Conservation (phyloP, 2,113 vertebrate species). For the Semicossyphus pulcher region DNA sequence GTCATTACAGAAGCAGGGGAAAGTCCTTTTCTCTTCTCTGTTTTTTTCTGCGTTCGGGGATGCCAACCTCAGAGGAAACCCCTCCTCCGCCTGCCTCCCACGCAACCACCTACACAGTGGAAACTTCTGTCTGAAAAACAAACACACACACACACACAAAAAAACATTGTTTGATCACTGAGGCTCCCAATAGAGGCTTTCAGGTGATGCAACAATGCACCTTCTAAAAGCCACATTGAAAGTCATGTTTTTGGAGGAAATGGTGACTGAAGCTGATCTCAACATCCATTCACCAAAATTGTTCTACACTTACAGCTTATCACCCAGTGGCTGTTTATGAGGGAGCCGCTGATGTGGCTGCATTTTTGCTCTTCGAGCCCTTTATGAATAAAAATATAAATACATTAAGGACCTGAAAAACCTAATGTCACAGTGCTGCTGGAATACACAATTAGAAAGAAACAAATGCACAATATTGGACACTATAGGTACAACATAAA, state of each 20-base stretch:
- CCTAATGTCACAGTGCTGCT: no score
- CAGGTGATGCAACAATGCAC: conserved; percentile 20
- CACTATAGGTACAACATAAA: neutral
- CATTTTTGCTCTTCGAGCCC: no score
- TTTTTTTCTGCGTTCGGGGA: conserved; percentile 73
- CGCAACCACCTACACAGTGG: conserved; percentile 76
- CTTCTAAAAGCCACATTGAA: neutral
- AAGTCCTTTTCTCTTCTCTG: conserved; percentile 56
- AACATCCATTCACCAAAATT: no score
- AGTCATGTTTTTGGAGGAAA: neutral
- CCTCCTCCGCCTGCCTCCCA: conserved; percentile 71
- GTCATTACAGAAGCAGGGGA: conserved; percentile 31
- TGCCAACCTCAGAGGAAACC: conserved; percentile 80
- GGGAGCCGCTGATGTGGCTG: no score
- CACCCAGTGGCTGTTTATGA: neutral
- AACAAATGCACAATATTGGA: no score
- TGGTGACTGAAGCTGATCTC: no score
- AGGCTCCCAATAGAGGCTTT: neutral
- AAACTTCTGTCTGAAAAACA: conserved; percentile 66
- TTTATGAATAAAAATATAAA: no score
- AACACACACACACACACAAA: conserved; percentile 6
- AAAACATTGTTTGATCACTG: neutral
- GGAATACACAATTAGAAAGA: no score
- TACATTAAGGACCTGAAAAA: no score
- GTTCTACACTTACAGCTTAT: neutral